Evolutionary conservation across 2,888 invertebrate species (phyloP).

Genomic region (Agriopis marginaria): DNA sequence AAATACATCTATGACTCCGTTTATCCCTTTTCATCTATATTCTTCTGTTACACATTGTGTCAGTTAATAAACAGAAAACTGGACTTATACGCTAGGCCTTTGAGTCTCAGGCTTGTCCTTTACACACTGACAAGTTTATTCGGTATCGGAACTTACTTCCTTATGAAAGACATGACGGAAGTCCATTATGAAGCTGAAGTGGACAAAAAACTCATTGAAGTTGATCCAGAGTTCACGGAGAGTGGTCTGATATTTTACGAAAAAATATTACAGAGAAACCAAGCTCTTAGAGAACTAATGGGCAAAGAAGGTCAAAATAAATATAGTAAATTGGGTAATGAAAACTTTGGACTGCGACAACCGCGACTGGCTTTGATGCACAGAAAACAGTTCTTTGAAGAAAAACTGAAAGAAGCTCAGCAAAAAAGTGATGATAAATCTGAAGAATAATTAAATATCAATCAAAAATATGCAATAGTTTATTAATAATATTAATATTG

Average conservation of each 20-base stretch:
- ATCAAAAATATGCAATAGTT: not conserved
- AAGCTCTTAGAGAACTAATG: slow-evolving; percentile 89
- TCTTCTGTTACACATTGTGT: slow-evolving; percentile 83
- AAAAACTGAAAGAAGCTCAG: slow-evolving; percentile 69
- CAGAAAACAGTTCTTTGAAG: slow-evolving; percentile 89
- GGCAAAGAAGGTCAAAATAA: slow-evolving; percentile 87
- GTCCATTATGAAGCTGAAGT: slow-evolving; percentile 87
- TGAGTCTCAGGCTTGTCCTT: slow-evolving; percentile 68
- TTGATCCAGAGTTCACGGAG: slow-evolving; percentile 88
- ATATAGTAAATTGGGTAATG: slow-evolving; percentile 90
- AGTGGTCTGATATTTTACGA: slow-evolving; percentile 93
- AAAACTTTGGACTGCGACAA: slow-evolving; percentile 88
- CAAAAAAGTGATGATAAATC: slow-evolving; percentile 24
- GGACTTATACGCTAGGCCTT: slow-evolving; percentile 85
- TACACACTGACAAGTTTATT: slow-evolving; percentile 87
- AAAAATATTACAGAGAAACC: slow-evolving; percentile 90
- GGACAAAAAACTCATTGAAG: slow-evolving; percentile 87
- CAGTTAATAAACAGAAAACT: slow-evolving; percentile 82
- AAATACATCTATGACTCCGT: slow-evolving; percentile 86
- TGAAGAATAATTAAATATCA: not conserved
- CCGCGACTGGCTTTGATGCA: slow-evolving; percentile 88
- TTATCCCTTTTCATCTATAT: slow-evolving; percentile 79
- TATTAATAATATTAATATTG: not conserved
- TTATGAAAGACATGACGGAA: slow-evolving; percentile 88
- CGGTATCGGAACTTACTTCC: slow-evolving; percentile 86